Base-by-base conservation (phyloP, 2,113 vertebrate species). In the Pterocles gutturalis region DNA sequence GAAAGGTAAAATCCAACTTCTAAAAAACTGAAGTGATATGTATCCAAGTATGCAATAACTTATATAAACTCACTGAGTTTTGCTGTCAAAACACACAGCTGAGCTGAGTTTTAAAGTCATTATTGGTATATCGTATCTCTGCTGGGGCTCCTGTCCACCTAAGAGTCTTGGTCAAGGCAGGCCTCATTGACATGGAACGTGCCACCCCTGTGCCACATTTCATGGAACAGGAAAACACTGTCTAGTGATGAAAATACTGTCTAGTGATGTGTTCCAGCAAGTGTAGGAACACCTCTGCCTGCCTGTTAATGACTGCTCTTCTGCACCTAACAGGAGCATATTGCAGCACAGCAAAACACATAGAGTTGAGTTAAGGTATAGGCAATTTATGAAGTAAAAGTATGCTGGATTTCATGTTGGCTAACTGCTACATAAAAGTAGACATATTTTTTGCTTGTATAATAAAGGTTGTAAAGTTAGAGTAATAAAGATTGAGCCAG, bases 211-310 rank as follows among this genome's bases (percentile, higher is more conserved):
- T n/a, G 13, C 49, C 17, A 7, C 20, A 11, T 58, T 45, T 77
- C 33, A 51, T 0, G 4, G 11, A 60, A 22, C 17, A 48, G 33
- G 53, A 71, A 83, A 72, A 7, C 12, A 15, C 0, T 1, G 15
- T 21, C 38, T 13, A 38, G 34, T 31, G 31, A 22, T 4, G 22
- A n/a, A n/a, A 53, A 25, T 17, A 15, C 0, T 1, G 15, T 21
- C 38, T 13, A 38, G 34, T 31, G 31, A 22, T 4, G 22, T 36
- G 25, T 54, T n/a, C 24, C n/a, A 61, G 46, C 25, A 65, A 16
- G 13, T 43, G 51, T 60, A 26, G 7, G n/a, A 41, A 33, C 28
- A 65, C 20, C 9, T 48, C 31, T n/a, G 22, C 71, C 49, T 45
- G 33, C 34, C 34, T 53, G 7, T 31, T 65, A 48, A 54, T 19